phyloP scores from a whole-genome alignment of 1,140 invertebrate genomes.

The Yoshiicerus persimilis region DNA sequence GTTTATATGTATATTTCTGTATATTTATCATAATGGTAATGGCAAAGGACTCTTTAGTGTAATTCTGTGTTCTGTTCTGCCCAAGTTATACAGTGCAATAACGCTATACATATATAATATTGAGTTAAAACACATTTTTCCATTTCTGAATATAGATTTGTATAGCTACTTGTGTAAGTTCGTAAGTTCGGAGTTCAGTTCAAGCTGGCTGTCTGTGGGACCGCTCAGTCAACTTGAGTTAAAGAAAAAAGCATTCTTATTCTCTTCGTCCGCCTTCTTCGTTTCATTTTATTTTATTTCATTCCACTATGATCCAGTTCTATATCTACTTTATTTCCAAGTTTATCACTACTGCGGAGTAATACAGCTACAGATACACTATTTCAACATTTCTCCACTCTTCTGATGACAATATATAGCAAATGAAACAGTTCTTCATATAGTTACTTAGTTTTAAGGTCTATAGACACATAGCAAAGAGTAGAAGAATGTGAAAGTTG shows the following conservation, averaged over 20 bases:
- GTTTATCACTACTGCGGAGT: neutral
- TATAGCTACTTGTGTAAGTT: neutral
- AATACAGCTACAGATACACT: neutral
- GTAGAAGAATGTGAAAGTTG: neutral
- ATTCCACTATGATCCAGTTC: neutral
- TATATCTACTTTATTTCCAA: neutral
- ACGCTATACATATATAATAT: neutral
- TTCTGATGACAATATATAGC: neutral
- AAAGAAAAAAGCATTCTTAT: neutral
- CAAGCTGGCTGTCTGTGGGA: neutral
- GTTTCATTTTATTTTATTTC: neutral
- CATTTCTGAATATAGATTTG: neutral
- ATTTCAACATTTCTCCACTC: neutral
- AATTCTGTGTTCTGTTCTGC: neutral
- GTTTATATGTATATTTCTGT: neutral
- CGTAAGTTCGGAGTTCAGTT: neutral
- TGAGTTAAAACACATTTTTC: neutral
- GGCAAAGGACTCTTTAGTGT: neutral
- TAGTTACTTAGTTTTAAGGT: neutral
- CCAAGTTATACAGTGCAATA: neutral
- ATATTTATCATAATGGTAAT: neutral
- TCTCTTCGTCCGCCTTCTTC: neutral
- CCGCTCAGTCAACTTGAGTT: neutral
- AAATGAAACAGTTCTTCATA: neutral
- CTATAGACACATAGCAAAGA: neutral